phyloP scores from a whole-genome alignment of 2,113 vertebrate genomes.

The Muscicapa adusta region DNA sequence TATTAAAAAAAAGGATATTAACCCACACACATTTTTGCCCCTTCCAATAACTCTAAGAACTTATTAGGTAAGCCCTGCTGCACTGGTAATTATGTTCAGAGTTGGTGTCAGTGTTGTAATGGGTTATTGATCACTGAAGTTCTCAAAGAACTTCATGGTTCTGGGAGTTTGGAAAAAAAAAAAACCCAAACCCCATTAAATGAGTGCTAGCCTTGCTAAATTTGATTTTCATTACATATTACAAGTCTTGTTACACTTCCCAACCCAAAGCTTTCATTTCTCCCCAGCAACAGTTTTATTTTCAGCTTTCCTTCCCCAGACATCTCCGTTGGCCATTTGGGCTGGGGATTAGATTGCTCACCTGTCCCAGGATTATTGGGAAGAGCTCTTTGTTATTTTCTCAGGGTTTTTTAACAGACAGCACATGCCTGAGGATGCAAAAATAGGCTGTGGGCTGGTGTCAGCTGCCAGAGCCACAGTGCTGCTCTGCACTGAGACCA shows the following conservation, averaged over 20 bases:
- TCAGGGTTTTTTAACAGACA: background rate
- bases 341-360: background rate
- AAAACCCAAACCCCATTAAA: background rate
- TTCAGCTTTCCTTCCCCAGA: background rate
- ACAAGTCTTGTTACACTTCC: background rate
- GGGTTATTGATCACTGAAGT: conserved; percentile 64
- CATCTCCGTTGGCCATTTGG: background rate
- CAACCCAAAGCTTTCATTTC: background rate
- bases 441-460: background rate
- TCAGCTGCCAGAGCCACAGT: background rate
- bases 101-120: conserved; percentile 38
- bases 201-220: conserved; percentile 35
- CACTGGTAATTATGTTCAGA: conserved; percentile 32
- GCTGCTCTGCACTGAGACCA: background rate
- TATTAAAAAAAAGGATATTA: background rate
- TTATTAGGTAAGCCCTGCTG: conserved; percentile 24
- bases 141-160: conserved; percentile 42
- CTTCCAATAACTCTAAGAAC: background rate
- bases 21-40: background rate
- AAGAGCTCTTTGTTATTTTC: conserved; percentile 6
- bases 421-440: background rate
- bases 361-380: background rate
- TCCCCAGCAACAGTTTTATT: conserved; percentile 41
- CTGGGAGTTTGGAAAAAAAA: background rate
- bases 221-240: conserved; percentile 50